Evolutionary conservation across 2,888 invertebrate genomes (phyloP).

Genomic region (Abscondita cerata): DNA sequence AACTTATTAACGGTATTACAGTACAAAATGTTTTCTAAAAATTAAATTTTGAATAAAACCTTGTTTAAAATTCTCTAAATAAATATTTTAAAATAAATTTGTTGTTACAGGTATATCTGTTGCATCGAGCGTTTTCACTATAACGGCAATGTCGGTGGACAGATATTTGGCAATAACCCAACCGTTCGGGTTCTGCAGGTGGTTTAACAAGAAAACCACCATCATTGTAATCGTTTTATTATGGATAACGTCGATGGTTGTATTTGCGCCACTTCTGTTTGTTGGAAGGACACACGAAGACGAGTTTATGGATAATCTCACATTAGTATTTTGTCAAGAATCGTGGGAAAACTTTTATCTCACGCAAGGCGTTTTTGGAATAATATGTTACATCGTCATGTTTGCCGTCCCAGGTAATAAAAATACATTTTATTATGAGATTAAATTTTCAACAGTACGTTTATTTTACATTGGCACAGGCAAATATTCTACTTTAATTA

Average conservation of each 20-base stretch:
- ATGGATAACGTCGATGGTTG: constrained; percentile 71
- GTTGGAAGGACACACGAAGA: constrained; percentile 45
- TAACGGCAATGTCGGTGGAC: constrained; percentile 80
- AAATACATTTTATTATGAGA: too few species aligned
- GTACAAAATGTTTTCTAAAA: too few species aligned
- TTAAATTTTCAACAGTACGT: too few species aligned
- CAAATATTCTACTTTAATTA: too few species aligned
- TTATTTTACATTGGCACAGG: too few species aligned
- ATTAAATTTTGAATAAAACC: too few species aligned
- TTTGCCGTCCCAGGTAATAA: constrained; percentile 76
- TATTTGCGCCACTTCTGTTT: constrained; percentile 72
- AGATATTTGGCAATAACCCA: constrained; percentile 78
- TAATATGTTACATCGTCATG: constrained; percentile 75
- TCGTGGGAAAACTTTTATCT: constrained; percentile 66
- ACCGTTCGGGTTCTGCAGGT: constrained; percentile 73
- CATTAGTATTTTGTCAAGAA: constrained; percentile 63
- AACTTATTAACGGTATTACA: too few species aligned
- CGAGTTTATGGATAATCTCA: constrained; percentile 25
- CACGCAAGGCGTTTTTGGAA: constrained; percentile 67
- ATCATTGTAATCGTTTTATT: constrained; percentile 67
- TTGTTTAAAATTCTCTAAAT: too few species aligned
- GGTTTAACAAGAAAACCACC: constrained; percentile 73
- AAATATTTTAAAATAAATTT: too few species aligned
- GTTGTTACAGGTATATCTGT: constrained; percentile 73
- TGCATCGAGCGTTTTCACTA: constrained; percentile 80